A percentile compares a stretch with the other conserved stretches of the same genome.
Conservation (phyloP, 1,140 invertebrate genomes). For the Adelges cooleyi region DNA sequence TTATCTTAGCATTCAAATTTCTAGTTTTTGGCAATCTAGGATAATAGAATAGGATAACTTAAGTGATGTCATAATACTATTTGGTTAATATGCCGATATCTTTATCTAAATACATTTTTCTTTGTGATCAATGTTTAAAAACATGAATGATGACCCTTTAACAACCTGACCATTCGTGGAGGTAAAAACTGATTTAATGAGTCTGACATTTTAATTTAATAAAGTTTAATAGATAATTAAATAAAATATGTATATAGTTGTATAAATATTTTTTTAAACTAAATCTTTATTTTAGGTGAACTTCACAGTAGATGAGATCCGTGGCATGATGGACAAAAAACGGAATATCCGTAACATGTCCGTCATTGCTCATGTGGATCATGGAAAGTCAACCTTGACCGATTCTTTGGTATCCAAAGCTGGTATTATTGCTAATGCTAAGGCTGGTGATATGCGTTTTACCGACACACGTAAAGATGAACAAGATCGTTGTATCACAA, state of each 20-base stretch:
- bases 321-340: constrained; percentile 99
- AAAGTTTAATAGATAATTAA: no score
- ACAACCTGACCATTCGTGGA: constrained; percentile 9
- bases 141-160: constrained; percentile 12
- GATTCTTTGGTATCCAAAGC: constrained; percentile 99
- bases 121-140: no score
- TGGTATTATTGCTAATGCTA: constrained; percentile 96
- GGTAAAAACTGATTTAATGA: constrained; percentile 27
- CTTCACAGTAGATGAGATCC: constrained; percentile 99
- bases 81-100: no score
- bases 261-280: constrained; percentile 29
- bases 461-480: constrained; percentile 99
- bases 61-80: no score
- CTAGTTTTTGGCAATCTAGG: no score
- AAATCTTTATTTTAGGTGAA: constrained; percentile 98
- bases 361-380: constrained; percentile 99
- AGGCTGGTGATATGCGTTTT: constrained; percentile 97
- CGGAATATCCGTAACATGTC: constrained; percentile 99
- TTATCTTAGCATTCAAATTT: no score
- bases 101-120: no score
- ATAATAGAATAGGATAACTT: no score
- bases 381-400: constrained; percentile 98
- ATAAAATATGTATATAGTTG: background rate
- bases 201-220: constrained; percentile 14
- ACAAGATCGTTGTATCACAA: constrained; percentile 99